These are phyloP conservation scores for Poecilus cupreus DNA, from an alignment of 2,888 invertebrate genomes.

Conservation along the genomic window DNA sequence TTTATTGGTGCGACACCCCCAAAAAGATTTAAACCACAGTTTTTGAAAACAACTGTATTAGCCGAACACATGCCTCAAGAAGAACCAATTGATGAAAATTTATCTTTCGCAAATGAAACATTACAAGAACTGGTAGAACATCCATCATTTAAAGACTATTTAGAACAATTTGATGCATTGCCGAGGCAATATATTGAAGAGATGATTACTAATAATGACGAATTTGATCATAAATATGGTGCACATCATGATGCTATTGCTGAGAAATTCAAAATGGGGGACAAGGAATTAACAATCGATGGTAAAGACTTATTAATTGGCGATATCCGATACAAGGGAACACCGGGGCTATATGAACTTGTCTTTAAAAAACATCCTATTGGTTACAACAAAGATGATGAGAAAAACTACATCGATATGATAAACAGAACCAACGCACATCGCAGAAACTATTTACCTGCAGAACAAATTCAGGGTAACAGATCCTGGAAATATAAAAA, in stretches of 20 bases:
- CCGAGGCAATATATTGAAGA: background rate
- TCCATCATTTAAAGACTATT: background rate
- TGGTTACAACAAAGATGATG: background rate
- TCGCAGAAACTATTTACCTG: background rate
- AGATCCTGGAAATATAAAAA: background rate
- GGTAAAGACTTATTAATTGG: background rate
- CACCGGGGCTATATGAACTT: background rate
- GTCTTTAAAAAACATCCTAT: background rate
- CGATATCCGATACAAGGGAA: background rate
- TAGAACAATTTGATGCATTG: background rate
- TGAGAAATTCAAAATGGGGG: background rate
- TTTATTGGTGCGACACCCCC: background rate
- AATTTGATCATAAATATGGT: constrained; percentile 3
- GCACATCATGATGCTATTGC: background rate
- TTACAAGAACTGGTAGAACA: too few species aligned
- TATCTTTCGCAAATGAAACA: background rate
- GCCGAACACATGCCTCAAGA: background rate
- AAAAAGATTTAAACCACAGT: background rate
- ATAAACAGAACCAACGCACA: background rate
- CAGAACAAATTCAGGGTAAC: background rate
- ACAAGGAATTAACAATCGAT: background rate
- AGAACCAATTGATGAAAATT: too few species aligned
- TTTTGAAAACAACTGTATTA: background rate
- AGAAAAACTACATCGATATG: background rate
- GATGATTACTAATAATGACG: background rate